Conservation (phyloP, 2,113 vertebrate genomes). For the Ictidomys tridecemlineatus region DNA sequence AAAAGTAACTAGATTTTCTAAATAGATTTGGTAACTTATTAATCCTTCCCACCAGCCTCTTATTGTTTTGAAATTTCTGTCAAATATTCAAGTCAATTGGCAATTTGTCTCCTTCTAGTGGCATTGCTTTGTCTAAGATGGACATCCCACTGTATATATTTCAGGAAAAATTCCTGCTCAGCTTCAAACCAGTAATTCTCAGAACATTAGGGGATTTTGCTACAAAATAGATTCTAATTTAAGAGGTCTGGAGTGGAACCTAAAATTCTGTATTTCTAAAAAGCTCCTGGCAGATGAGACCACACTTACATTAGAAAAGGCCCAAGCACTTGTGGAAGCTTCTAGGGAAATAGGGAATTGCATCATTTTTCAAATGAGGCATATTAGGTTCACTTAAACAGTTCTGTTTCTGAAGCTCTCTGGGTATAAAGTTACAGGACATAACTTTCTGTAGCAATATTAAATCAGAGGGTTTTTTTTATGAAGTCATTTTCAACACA, state of each 20-base stretch:
- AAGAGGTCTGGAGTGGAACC: not conserved
- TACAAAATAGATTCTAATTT: not conserved
- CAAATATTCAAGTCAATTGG: not conserved
- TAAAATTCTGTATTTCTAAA: not conserved
- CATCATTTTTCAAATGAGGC: not conserved
- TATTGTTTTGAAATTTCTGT: not conserved
- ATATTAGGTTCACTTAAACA: not conserved
- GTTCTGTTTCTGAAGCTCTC: not conserved
- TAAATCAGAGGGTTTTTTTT: not conserved
- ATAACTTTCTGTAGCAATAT: not conserved
- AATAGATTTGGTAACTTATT: not conserved
- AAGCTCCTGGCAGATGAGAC: not conserved
- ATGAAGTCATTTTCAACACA: not conserved
- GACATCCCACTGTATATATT: not conserved
- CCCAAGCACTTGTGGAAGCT: not conserved
- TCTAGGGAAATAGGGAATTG: not conserved
- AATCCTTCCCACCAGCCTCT: not conserved
- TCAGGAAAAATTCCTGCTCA: not conserved
- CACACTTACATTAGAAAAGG: not conserved
- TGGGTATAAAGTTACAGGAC: not conserved
- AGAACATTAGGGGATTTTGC: not conserved
- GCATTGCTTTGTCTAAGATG: not conserved
- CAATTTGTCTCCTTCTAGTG: not conserved
- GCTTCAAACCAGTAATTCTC: constrained; percentile 11
- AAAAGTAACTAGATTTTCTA: not conserved